Base-by-base conservation (phyloP, 2,113 vertebrate species). In the Camelus dromedarius region DNA sequence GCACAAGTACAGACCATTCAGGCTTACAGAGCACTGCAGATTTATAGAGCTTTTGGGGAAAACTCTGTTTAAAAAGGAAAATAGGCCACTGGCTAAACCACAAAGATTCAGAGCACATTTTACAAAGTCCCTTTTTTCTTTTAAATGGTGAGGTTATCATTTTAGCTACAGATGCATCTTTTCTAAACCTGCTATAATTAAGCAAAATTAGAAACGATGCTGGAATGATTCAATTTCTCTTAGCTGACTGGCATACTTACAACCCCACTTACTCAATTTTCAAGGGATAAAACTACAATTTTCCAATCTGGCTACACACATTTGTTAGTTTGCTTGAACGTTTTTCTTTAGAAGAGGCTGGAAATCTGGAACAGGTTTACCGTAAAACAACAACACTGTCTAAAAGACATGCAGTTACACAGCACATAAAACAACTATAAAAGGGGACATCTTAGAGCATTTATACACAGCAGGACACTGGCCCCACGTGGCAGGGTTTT, bases 51-150 rank as follows among this genome's bases (percentile, higher is more conserved):
- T 92, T 95, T 76, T 6, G 0, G 89, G 70, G 72, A 80, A 80
- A 91, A 54, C 22, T 16, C 48, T 79, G 28, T 75, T 92, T 85
- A 67, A 75, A 94, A 92, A 85, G 76, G 89, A 92, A 96, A 97
- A 85, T 1, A 50, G 96, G 85, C 35, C 95, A 85, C 8, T 82
- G 54, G 79, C 89, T 91, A 73, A 96, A 69, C 70, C 84, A 60
- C 94, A 87, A 67, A 77, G 86, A 70, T 9, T 62, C 89, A 60
- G 42, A 77, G 50, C 24, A 87, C 48, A 82, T 56, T 54, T 79
- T 77, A 38, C 73, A 52, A 91, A 93, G 67, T 75, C 79, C 50
- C 87, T 88, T 84, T 73, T 38, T 72, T 42, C 52, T 93, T 97
- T 92, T 90, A 77, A 86, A 88, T 18, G 80, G 66, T 19, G 24